Conservation (phyloP, 2,113 vertebrate species). For the Xiphophorus couchianus region DNA sequence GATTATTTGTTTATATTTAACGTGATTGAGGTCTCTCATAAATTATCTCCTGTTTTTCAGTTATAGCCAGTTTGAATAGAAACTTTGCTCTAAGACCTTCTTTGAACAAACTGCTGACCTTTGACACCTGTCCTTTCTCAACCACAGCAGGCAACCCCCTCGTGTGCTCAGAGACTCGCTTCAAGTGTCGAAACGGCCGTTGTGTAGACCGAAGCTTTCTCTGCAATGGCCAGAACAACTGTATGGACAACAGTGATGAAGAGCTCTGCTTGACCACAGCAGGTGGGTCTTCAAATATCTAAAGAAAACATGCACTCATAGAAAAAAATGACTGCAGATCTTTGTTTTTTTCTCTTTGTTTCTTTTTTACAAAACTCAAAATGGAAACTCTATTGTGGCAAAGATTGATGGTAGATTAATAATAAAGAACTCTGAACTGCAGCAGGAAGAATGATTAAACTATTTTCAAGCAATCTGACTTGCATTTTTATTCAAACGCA, state of each 20-base stretch:
- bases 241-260: conserved; percentile 96
- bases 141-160: conserved; percentile 89
- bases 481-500: too few relatives aligned
- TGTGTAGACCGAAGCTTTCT: conserved; percentile 98
- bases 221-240: conserved; percentile 95
- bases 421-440: not conserved
- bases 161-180: conserved; percentile 92
- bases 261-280: conserved; percentile 90
- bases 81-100: not conserved
- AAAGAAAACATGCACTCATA: not conserved
- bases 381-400: not conserved
- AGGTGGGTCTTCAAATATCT: conserved; percentile 78
- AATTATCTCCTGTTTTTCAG: not conserved
- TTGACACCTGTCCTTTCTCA: conserved; percentile 31
- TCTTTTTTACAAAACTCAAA: not conserved
- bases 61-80: not conserved
- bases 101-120: conserved; percentile 2
- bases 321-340: not conserved
- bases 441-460: not conserved
- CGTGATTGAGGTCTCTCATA: not conserved
- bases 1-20: not conserved
- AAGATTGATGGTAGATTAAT: not conserved
- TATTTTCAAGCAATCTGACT: too few relatives aligned
- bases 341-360: not conserved
- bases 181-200: conserved; percentile 94